phyloP scores from a whole-genome alignment of 2,113 vertebrate species.

The Pandion haliaetus region DNA sequence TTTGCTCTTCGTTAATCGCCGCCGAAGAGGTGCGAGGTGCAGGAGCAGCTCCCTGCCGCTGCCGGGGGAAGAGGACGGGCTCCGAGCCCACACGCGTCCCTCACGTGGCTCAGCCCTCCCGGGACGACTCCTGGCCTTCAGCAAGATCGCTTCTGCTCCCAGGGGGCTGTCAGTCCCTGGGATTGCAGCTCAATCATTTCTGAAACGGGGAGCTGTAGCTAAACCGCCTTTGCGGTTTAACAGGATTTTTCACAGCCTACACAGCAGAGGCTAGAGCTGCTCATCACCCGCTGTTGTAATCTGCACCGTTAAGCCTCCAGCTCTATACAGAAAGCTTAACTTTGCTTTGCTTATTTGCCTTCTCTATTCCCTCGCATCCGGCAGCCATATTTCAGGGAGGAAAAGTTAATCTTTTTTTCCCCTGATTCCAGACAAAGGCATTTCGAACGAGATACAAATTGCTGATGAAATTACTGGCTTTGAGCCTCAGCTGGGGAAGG shows the following conservation, averaged over 20 bases:
- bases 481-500: neutral
- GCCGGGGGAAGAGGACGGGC: neutral
- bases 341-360: conserved; percentile 42
- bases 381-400: conserved; percentile 19
- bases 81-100: neutral
- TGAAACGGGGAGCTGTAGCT: conserved; percentile 43
- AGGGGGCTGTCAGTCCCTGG: neutral
- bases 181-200: conserved; percentile 29
- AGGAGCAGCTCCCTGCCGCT: neutral
- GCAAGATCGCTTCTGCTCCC: neutral
- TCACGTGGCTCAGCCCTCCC: neutral
- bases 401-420: conserved; percentile 19
- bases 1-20: neutral
- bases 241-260: conserved; percentile 62
- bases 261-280: neutral
- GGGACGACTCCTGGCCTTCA: neutral
- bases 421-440: neutral
- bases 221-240: conserved; percentile 27
- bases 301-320: conserved; percentile 46
- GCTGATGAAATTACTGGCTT: neutral
- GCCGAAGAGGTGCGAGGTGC: accelerated
- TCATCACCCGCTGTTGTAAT: conserved; percentile 71
- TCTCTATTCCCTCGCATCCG: neutral
- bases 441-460: neutral
- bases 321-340: conserved; percentile 51